Evolutionary conservation across 1,140 invertebrate species (phyloP), one percentile per base, ranked within the genome.

Genomic region (Andricus grossulariae): DNA sequence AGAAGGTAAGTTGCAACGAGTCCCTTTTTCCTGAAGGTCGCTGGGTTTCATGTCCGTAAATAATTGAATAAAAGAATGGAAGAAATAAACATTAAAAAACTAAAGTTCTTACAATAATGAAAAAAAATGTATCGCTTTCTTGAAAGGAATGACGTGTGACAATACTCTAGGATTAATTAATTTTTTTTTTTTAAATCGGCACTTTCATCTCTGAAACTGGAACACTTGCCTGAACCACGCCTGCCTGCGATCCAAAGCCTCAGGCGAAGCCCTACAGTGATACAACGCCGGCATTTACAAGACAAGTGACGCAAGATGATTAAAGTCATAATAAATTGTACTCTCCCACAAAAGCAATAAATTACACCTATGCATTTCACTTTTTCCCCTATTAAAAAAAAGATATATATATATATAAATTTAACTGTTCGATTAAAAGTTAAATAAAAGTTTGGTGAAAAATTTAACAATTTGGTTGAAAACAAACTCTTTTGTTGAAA

Each of bases 191-290:
- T 76, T 15, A 49, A 72, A 75, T 82, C 75, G 73, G 73, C 66
- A 82, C 80, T 80, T 84, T 82, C 81, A 80, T 84, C 79, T 84
- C 74, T 81, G 79, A 84, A 84, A 82, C 81, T 82, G 79, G 80
- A 76, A 84, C 80, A 78, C 79, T 57, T 60, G 74, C 57, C 57
- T 66, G 54, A 72, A 80, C 82, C 80, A 83, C 82, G 80, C 80
- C 80, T 81, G 57, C 57, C n/a, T 39, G 19, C 21, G 39, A 66
- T 66, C 25, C 13, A 15, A 39, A 45, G 60, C 60, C 60, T 66
- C 15, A 8, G 25, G 60, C 60, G 12, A 66, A 66, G 60, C 60
- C 60, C 60, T 66, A 16, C 21, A 66, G 57, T 57, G 55, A 57
- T 60, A 60, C 57, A 60, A 66, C 45, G 60, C 60, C 60, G 57